These are phyloP conservation scores for Darevskia nairensis DNA, from an alignment of 2,797 vertebrate species.

Conservation along the genomic window DNA sequence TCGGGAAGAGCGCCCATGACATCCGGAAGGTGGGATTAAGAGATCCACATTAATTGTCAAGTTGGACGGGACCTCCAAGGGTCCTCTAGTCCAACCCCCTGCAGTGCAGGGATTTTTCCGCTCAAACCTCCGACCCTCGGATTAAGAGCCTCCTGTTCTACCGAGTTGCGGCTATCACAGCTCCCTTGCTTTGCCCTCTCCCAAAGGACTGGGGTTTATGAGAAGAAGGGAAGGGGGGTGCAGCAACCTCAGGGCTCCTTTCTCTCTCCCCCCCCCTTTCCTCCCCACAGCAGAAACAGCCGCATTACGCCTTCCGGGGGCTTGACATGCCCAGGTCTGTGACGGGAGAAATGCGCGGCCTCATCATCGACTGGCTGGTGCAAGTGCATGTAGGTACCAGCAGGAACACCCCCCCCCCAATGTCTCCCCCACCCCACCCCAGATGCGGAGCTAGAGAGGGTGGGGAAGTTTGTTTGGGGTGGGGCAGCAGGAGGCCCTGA, in stretches of 20 bases:
- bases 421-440: too few species aligned
- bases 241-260: neutral
- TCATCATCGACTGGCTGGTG: constrained; percentile 90
- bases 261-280: neutral
- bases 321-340: constrained; percentile 79
- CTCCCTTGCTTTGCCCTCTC: neutral
- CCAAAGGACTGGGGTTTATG: neutral
- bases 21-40: neutral
- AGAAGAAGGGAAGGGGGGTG: too few species aligned
- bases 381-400: constrained; percentile 85
- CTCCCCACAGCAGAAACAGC: constrained; percentile 77
- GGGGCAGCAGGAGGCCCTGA: too few species aligned
- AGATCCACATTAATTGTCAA: too few species aligned
- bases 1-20: neutral
- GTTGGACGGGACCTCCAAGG: too few species aligned
- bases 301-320: constrained; percentile 61
- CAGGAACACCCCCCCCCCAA: too few species aligned
- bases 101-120: too few species aligned
- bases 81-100: too few species aligned
- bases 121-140: too few species aligned
- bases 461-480: too few species aligned
- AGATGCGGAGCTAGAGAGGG: too few species aligned
- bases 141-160: neutral
- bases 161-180: too few species aligned
- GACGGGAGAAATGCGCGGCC: constrained; percentile 80